Base-by-base conservation (phyloP, 2,113 vertebrate genomes). In the Acanthisitta chloris region DNA sequence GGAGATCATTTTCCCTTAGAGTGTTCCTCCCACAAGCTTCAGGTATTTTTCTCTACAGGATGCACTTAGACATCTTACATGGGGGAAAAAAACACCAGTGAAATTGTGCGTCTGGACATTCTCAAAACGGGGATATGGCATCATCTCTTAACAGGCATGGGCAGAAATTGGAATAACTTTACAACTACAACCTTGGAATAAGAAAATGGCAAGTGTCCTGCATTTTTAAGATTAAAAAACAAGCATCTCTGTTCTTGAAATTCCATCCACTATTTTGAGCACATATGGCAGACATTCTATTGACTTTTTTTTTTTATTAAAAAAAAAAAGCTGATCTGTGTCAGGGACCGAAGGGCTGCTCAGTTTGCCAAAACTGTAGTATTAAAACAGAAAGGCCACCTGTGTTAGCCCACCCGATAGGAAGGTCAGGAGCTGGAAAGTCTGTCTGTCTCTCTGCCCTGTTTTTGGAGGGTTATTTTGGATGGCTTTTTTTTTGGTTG, bases 231-330 rank as follows among this genome's bases (percentile, higher is more conserved):
- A 90, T 87, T 83, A 85, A 94, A 88, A 91, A 10, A 2, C 57
- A 84, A 81, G 40, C 12, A 90, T 52, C 17, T 86, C 59, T 77
- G 61, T 45, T 96, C 40, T 45, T 82, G 93, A 96, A 97, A 93
- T 97, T 96, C 83, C 77, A 97, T 95, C 84, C 92, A 95, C 78
- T 93, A 86, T 77, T 95, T 81, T 71, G 23, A 93, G 87, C 94
- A 97, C 97, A 97, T 97, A 94, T 97, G 96, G 97, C 95, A 98
- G 92, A 96, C 93, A 97, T 97, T 97, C 91, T 96, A 97, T 81
- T 20, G 40, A 92, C 80, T 85, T 95, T 91, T 96, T 96, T 61
- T 94, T 87, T 36, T 64, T 58, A 66, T 93, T 55, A 88, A 96
- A 97, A 94, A 96, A 74, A 88, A 95, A 97, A 88, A 8, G 84